phyloP scores from a whole-genome alignment of 2,113 vertebrate species.

The Coptodon bakossiorum region DNA sequence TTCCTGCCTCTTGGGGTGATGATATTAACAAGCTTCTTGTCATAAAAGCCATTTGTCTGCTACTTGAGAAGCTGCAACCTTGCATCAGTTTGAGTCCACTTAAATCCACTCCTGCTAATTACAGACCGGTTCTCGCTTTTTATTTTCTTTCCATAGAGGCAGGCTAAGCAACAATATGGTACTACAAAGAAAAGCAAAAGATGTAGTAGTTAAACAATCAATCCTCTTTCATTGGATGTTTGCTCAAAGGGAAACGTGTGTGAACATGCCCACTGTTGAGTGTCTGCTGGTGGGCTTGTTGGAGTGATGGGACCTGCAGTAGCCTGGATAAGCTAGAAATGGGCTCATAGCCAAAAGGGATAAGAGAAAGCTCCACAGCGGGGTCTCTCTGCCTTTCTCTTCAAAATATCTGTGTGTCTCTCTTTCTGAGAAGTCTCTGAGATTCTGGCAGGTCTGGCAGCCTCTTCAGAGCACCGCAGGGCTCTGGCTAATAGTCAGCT shows the following conservation, averaged over 20 bases:
- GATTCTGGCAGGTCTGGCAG: conserved; percentile 51
- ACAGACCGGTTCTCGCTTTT: neutral
- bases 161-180: neutral
- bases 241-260: conserved; percentile 15
- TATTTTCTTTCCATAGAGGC: neutral
- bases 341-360: conserved; percentile 13
- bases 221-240: neutral
- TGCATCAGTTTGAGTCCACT: neutral
- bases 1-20: neutral
- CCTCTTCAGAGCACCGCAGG: conserved; percentile 37
- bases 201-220: conserved; percentile 24
- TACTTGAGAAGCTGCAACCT: neutral
- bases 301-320: neutral
- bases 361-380: conserved; percentile 36
- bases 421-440: conserved; percentile 21
- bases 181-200: neutral
- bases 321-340: conserved; percentile 9
- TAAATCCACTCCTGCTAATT: neutral
- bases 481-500: conserved; percentile 34
- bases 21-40: neutral
- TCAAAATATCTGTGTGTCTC: conserved; percentile 22
- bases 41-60: neutral
- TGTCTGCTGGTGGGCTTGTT: conserved; percentile 28
- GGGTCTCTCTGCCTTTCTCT: conserved; percentile 20
- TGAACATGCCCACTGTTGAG: conserved; percentile 36